Conservation (phyloP, 2,797 vertebrate genomes). For the Mormyrops boulengeri region DNA sequence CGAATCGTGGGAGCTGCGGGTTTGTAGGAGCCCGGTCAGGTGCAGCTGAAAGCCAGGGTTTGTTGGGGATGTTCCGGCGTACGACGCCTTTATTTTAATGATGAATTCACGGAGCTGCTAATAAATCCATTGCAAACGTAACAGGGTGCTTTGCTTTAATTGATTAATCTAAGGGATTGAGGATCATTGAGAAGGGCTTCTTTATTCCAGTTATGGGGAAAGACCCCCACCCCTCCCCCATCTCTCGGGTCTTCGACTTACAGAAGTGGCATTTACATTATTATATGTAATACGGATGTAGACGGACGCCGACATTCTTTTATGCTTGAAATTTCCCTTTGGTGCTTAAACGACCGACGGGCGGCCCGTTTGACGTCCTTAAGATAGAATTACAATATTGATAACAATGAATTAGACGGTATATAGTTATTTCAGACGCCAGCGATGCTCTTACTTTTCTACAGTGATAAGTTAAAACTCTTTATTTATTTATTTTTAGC, state of each 20-base stretch:
- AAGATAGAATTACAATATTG: not conserved
- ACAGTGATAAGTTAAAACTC: not conserved
- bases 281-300: not conserved
- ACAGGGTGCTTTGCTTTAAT: not conserved
- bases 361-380: not conserved
- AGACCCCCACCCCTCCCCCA: constrained; percentile 13
- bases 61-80: not conserved
- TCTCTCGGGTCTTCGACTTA: not conserved
- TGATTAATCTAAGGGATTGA: not conserved
- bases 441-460: not conserved
- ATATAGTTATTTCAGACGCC: not conserved
- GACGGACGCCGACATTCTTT: not conserved
- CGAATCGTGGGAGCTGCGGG: not conserved
- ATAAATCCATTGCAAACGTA: not conserved
- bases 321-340: not conserved
- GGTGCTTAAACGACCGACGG: not conserved
- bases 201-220: constrained; percentile 21
- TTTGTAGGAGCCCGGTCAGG: constrained; percentile 10
- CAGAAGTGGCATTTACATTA: constrained; percentile 8
- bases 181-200: constrained; percentile 2
- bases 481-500: not conserved
- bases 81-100: not conserved
- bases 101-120: not conserved
- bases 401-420: not conserved
- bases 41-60: not conserved